These are phyloP conservation scores for Clavelina lepadiformis DNA, from an alignment of 23 tunicate species.

Conservation along the genomic window DNA sequence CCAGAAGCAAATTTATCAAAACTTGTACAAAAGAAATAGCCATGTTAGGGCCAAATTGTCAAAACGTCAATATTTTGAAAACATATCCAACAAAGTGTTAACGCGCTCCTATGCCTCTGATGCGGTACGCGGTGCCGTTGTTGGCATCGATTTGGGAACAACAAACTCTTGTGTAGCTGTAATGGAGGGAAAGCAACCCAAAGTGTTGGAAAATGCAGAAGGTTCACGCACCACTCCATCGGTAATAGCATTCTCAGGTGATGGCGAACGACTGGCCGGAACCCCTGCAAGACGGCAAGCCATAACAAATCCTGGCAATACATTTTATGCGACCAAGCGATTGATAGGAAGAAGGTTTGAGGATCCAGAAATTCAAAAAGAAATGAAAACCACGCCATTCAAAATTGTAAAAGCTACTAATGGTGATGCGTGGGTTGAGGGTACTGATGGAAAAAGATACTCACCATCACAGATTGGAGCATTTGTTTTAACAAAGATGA, in stretches of 20 bases:
- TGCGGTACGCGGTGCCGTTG: slow-evolving; percentile 86
- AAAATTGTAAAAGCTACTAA: slow-evolving; percentile 92
- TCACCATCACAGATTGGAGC: slow-evolving; percentile 98
- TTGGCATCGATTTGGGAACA: slow-evolving; percentile 93
- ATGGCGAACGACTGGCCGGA: slow-evolving; percentile 91
- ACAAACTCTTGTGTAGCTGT: slow-evolving; percentile 98
- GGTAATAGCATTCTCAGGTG: slow-evolving; percentile 81
- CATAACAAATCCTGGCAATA: slow-evolving; percentile 92
- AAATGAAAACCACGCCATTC: slow-evolving; percentile 65
- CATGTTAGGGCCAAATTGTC: slow-evolving; percentile 2
- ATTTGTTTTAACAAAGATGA: slow-evolving; percentile 90
- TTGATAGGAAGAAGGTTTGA: slow-evolving; percentile 89
- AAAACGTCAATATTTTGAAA: not conserved
- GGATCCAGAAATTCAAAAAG: slow-evolving; percentile 93
- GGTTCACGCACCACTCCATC: slow-evolving; percentile 87
- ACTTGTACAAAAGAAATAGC: slow-evolving; percentile 8
- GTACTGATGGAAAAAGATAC: slow-evolving; percentile 93
- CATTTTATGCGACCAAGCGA: slow-evolving; percentile 97
- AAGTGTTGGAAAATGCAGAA: slow-evolving; percentile 94
- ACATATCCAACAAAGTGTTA: slow-evolving; percentile 13
- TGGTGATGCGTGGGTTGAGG: slow-evolving; percentile 99
- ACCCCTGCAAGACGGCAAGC: slow-evolving; percentile 97
- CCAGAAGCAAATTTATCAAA: slow-evolving; percentile 28
- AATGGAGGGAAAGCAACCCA: slow-evolving; percentile 96
- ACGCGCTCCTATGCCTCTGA: slow-evolving; percentile 54